A percentile compares a stretch with the other conserved stretches of the same genome.
Evolutionary conservation across 2,797 vertebrate species (phyloP).

Genomic region (Phoxinus dragarum): DNA sequence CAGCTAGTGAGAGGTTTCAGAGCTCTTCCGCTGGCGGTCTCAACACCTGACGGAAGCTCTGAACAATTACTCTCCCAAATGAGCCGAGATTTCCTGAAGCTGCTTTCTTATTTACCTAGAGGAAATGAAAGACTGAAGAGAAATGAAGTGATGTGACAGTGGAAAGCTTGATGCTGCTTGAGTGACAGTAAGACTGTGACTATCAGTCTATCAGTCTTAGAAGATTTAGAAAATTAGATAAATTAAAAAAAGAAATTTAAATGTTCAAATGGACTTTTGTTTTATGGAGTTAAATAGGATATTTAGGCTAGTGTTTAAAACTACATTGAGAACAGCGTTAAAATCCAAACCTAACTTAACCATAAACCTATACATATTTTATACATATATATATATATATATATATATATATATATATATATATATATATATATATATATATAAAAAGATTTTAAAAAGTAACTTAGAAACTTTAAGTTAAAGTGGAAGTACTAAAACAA

Average conservation of each 20-base stretch:
- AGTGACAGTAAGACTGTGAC: too few relatives aligned
- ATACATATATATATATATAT: too few relatives aligned
- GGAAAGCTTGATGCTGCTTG: background rate
- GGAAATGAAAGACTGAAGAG: background rate
- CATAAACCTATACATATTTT: too few relatives aligned
- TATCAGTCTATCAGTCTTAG: too few relatives aligned
- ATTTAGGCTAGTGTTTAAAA: background rate
- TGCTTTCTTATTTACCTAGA: background rate
- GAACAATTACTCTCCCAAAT: slow-evolving; percentile 1
- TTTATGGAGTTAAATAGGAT: background rate
- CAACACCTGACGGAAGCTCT: slow-evolving; percentile 23
- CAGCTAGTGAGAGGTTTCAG: slow-evolving; percentile 33
- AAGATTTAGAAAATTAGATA: too few relatives aligned
- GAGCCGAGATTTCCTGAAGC: slow-evolving; percentile 17
- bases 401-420: too few relatives aligned
- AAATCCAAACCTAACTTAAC: too few relatives aligned
- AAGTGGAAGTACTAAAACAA: too few relatives aligned
- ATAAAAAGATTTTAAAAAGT: too few relatives aligned
- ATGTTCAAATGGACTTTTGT: background rate
- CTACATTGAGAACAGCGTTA: background rate
- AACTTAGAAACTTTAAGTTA: too few relatives aligned
- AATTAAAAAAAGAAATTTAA: too few relatives aligned
- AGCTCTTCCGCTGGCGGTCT: slow-evolving; percentile 33
- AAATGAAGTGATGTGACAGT: background rate
- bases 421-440: too few relatives aligned